Evolutionary conservation across 2,797 vertebrate species (phyloP).

Genomic region (Cynopterus sphinx): DNA sequence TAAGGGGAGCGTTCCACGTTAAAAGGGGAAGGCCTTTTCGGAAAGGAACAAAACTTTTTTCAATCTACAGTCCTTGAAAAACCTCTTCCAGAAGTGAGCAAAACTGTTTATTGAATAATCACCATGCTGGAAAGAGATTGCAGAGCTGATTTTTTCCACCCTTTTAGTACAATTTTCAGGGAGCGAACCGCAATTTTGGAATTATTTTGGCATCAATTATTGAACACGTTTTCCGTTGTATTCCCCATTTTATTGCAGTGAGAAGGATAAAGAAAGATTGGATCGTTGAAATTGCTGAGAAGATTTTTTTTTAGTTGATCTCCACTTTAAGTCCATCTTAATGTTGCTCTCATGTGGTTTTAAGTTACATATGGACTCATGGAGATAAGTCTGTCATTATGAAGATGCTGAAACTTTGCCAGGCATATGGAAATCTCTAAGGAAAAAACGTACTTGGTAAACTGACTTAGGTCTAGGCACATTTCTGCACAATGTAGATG

Average conservation of each 20-base stretch:
- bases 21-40: slow-evolving; percentile 5
- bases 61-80: not conserved
- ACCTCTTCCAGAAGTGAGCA: not conserved
- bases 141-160: not conserved
- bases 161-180: not conserved
- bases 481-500: not conserved
- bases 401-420: slow-evolving; percentile 17
- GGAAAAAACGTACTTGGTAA: not conserved
- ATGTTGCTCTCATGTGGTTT: slow-evolving; percentile 31
- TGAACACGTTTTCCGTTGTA: slow-evolving; percentile 21
- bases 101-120: slow-evolving; percentile 26
- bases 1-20: not conserved
- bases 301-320: not conserved
- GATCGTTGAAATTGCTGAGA: not conserved
- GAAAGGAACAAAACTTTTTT: slow-evolving; percentile 42
- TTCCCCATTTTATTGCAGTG: slow-evolving; percentile 9
- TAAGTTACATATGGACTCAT: not conserved
- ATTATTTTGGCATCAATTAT: slow-evolving; percentile 30
- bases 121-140: not conserved
- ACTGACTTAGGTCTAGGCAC: not conserved
- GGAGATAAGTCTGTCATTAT: not conserved
- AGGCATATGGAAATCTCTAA: not conserved
- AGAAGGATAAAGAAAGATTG: not conserved
- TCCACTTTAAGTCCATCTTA: slow-evolving; percentile 22
- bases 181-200: not conserved